Base-by-base conservation (phyloP, 2,113 vertebrate species). In the Rhynchomys soricoides region DNA sequence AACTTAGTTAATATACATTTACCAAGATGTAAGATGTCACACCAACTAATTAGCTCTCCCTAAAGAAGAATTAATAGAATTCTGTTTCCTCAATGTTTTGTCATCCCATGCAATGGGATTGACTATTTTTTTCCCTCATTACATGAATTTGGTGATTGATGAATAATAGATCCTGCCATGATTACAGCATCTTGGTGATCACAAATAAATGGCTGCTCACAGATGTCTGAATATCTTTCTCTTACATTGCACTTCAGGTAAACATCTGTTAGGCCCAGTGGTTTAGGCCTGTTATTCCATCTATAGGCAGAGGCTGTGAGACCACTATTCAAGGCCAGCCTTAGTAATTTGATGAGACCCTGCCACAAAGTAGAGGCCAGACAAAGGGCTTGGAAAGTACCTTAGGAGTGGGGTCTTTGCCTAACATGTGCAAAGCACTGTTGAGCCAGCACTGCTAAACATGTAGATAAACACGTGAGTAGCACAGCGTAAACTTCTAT, bases 31-130 rank as follows among this genome's bases (percentile, higher is more conserved):
- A 91, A 82, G 59, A 7, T 95, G 83, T 93, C 77, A 91, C 31
- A 96, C 62, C 19, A 24, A 89, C 74, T 74, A 94, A 93, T 95
- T 94, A 89, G 89, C 48, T 97, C 66, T 95, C 88, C 57, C 66
- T 82, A 88, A 29, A 93, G 86, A 88, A 89, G 82, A 94, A 89
- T 52, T 91, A 86, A 91, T 92, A 79, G 45, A 95, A 94, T 89
- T 74, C 50, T 82, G 31, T 91, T 95, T 96, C 50, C 52, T 75
- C 81, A 92, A n/a, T 97, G 55, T 86, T 95, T 78, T 90, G 64
- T 93, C 86, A 89, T 93, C 83, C 91, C 40, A 1, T 78, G 37
- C 57, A 71, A 26, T 50, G 16, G 40, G 55, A 45, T 91, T 96
- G 43, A 40, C 52, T 40, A 37, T 29, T 75, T 50, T 55, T 86